Percentiles rank a stretch among this genome's conserved stretches.
Evolutionary conservation across 2,797 vertebrate genomes (phyloP).

Genomic region (Pangasius mekongensis): DNA sequence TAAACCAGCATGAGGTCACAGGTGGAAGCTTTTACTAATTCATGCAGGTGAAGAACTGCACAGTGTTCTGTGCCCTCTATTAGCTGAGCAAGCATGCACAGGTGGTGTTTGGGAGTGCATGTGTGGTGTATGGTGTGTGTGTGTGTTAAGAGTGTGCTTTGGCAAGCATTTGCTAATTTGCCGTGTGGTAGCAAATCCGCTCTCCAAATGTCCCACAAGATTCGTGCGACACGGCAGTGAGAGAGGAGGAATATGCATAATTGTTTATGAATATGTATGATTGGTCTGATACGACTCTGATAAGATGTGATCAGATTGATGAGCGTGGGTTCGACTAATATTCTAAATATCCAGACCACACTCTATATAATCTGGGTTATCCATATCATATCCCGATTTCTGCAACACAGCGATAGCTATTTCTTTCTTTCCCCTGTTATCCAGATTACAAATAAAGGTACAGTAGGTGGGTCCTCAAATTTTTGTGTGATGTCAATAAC

Average conservation of each 20-base stretch:
- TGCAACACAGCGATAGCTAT: background rate
- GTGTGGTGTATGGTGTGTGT: conserved; percentile 20
- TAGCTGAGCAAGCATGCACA: conserved; percentile 13
- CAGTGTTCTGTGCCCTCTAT: background rate
- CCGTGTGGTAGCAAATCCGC: conserved; percentile 28
- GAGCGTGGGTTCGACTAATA: background rate
- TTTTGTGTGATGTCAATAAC: background rate
- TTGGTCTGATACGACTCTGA: conserved; percentile 14
- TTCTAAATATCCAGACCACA: background rate
- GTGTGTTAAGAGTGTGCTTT: conserved; percentile 4
- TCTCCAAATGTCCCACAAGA: conserved; percentile 28
- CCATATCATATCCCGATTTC: background rate
- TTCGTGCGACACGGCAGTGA: background rate
- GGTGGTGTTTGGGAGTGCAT: conserved; percentile 26
- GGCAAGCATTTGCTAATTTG: conserved; percentile 23
- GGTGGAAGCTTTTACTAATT: conserved; percentile 14
- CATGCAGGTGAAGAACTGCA: conserved; percentile 3
- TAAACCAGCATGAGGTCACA: conserved; percentile 9
- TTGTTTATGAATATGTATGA: conserved; percentile 28
- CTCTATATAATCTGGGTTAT: background rate
- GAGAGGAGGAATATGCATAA: conserved; percentile 38
- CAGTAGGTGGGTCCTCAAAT: background rate
- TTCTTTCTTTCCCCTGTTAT: background rate
- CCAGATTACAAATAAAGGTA: background rate
- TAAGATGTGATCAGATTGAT: conserved; percentile 24